Base-by-base conservation (phyloP, 2,797 vertebrate species). In the Crenuchus spilurus region DNA sequence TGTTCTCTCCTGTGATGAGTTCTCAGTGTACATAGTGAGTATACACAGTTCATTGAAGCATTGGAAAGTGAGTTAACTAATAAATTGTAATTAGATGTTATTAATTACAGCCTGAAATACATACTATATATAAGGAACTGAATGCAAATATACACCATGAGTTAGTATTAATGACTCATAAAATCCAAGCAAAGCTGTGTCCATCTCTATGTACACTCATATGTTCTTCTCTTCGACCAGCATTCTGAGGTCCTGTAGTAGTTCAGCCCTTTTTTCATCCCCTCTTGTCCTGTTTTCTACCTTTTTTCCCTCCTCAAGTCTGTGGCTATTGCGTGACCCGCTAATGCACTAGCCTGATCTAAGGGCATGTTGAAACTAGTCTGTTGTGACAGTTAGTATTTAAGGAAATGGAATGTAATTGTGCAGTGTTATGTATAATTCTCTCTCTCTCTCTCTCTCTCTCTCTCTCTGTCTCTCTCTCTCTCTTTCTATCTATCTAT, bases 331-430 rank as follows among this genome's bases (percentile, higher is more conserved):
- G 77, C 0, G 0, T 82, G 84, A 84, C 86, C 77, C 37, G 76
- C 20, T 71, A 85, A 78, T 84, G 22, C 77, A 81, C 82, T 79
- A 52, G 68, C 84, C 73, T 74, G 64, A 77, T 62, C 72, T 80
- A 67, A 37, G 39, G 80, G 71, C 78, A 39, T 84, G 83, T 88
- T 78, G 81, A 78, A 79, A 83, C 80, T 87, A 76, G 82, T 77
- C 88, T 89, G 80, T 87, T 93, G 46, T 77, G 85, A 88, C 88
- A 92, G 88, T 80, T 90, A 87, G 84, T 88, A 90, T 70, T 78
- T 81, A 1, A 1, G 82, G 86, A 89, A 90, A 76, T 5, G 10
- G 57, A 82, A 68, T 84, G 74, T 91, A 91, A 87, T 92, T 89
- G 82, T 86, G 77, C 81, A 78, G 35, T 6, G 72, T 86, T 84